Evolutionary conservation across 1,140 invertebrate genomes (phyloP).

Genomic region (Ips typographus): DNA sequence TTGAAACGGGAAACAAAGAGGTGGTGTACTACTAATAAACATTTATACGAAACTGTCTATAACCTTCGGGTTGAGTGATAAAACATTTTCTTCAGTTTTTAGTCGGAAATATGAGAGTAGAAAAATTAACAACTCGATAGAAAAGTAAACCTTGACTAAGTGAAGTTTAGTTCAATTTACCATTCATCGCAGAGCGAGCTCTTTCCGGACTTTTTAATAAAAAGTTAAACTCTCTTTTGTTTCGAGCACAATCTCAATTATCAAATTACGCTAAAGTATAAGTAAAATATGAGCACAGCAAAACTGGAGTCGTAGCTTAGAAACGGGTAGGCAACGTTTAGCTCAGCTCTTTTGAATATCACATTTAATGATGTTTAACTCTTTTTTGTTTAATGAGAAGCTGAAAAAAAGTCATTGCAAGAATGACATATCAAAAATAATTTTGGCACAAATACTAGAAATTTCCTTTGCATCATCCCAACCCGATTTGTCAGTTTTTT

Average conservation of each 20-base stretch:
- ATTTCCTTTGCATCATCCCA: not conserved
- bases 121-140: too few species aligned
- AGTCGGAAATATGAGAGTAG: too few species aligned
- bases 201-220: slow-evolving; percentile 6
- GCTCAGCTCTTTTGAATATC: too few species aligned
- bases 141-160: too few species aligned
- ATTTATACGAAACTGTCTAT: not conserved
- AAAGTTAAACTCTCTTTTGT: not conserved
- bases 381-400: too few species aligned
- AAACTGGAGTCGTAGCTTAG: slow-evolving; percentile 11
- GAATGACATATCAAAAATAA: slow-evolving; percentile 3
- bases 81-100: not conserved
- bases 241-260: not conserved
- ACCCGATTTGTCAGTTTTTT: slow-evolving; percentile 9
- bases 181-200: not conserved
- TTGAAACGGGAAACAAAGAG: slow-evolving; percentile 8
- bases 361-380: too few species aligned
- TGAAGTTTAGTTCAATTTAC: not conserved
- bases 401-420: not conserved
- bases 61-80: not conserved
- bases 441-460: slow-evolving; percentile 9
- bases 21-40: not conserved
- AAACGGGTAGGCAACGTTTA: not conserved
- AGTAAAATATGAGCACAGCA: slow-evolving; percentile 5
- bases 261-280: slow-evolving; percentile 13